phyloP scores from a whole-genome alignment of 1,140 invertebrate species.

The Maconellicoccus hirsutus region DNA sequence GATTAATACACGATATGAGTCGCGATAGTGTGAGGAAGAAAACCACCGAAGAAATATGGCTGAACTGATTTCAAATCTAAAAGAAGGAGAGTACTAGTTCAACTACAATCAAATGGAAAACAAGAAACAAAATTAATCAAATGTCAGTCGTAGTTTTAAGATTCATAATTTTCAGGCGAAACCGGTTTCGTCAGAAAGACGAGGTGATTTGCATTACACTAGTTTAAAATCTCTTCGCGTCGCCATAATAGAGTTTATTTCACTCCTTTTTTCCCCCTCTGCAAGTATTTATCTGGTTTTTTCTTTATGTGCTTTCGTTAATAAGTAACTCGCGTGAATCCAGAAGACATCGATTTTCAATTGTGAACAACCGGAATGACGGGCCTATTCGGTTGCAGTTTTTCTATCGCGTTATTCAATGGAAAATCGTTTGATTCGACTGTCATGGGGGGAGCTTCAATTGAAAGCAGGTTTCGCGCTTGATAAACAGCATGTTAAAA shows the following conservation, averaged over 20 bases:
- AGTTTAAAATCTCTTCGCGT: conserved; percentile 13
- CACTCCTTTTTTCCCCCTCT: background rate
- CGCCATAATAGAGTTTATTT: background rate
- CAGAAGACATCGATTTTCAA: background rate
- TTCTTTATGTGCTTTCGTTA: background rate
- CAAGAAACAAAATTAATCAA: conserved; percentile 22
- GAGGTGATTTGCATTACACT: conserved; percentile 20
- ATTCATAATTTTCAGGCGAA: conserved; percentile 20
- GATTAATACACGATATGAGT: conserved; percentile 15
- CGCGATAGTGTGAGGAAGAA: background rate
- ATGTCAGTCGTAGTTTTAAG: conserved; percentile 22
- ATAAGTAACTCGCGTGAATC: background rate
- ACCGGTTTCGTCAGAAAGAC: conserved; percentile 4
- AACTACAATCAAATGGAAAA: conserved; percentile 18
- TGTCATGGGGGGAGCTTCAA: background rate
- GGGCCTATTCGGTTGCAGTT: background rate
- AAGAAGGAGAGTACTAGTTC: conserved; percentile 10
- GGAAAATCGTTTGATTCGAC: background rate
- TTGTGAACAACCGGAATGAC: conserved; percentile 14
- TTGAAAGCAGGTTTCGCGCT: background rate
- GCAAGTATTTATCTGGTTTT: background rate
- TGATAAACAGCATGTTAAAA: background rate
- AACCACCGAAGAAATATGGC: conserved; percentile 10
- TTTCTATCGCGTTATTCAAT: conserved; percentile 8
- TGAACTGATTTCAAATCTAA: conserved; percentile 11